Base-by-base conservation (phyloP, 2,797 vertebrate species). In the Momotus momota region DNA sequence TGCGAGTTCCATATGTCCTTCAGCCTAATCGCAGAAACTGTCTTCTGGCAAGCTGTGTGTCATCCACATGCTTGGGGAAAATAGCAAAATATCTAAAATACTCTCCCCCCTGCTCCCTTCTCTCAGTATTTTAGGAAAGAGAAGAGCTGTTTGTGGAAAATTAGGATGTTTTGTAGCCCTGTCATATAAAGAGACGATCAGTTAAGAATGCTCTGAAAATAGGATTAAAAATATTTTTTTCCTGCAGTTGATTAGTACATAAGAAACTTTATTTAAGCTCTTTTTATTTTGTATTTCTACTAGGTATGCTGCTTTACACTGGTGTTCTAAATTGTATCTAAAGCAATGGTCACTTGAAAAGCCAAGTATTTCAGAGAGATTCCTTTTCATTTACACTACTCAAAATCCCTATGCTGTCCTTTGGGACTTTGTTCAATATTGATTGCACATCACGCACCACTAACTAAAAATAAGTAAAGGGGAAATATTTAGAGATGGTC, bases 1-100 rank as follows among this genome's bases (percentile, higher is more conserved):
- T 74, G 79, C 73, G 81, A 87, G 79, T 71, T 94, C 62, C 67
- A 26, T 93, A 66, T 90, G 58, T 88, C 71, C 48, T 87, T 79
- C 70, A 86, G 43, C 43, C 78, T 91, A 81, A 88, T 79, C 49
- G 85, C 74, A 85, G 54, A 48, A 87, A 49, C 14, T 57, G 49
- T 85, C 74, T 88, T 75, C 49, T 74, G 38, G 27, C 33, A 49
- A 87, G 45, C 6, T 84, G 22, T 70, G 2, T 58, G 35, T 58
- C 51, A 60, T 29, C 14, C 17, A 54, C 3, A 4, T 23, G 41
- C 35, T 87, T 91, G 38, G 79, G 52, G 45, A 86, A 84, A 71
- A 72, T n/a, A 69, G 29, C 31, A 86, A 84, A 75, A 60, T 33
- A 67, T n/a, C 19, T 52, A 40, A 89, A 75, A 33, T 35, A 35